These are phyloP conservation scores for Melieria crassipennis DNA, from an alignment of 2,888 invertebrate genomes.

Conservation along the genomic window DNA sequence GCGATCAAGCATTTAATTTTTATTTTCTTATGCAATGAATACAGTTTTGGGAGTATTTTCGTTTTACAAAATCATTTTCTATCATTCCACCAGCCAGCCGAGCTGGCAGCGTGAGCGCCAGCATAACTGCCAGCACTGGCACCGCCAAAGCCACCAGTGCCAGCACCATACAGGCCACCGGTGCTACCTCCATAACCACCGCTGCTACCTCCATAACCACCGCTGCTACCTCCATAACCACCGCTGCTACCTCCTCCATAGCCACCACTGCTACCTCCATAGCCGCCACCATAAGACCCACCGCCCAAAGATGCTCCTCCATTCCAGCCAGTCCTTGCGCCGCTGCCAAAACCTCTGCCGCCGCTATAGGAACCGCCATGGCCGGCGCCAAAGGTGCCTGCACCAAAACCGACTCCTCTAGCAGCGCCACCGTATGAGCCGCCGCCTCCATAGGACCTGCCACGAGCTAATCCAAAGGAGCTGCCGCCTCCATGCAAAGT, in stretches of 20 bases:
- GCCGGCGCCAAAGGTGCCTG: slow-evolving; percentile 31
- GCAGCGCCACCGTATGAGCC: slow-evolving; percentile 13
- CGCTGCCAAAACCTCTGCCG: slow-evolving; percentile 16
- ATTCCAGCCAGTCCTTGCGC: neutral
- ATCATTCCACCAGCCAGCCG: neutral
- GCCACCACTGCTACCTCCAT: slow-evolving; percentile 26
- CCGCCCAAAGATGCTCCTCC: neutral
- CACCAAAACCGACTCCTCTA: slow-evolving; percentile 5
- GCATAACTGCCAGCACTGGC: slow-evolving; percentile 33
- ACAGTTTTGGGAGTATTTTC: neutral
- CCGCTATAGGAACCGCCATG: slow-evolving; percentile 21
- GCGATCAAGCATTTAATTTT: neutral
- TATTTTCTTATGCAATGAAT: neutral
- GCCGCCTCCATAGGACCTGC: neutral
- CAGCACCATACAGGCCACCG: slow-evolving; percentile 30
- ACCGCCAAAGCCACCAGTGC: slow-evolving; percentile 2
- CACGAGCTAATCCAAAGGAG: too few species aligned
- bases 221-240: neutral
- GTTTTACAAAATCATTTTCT: neutral
- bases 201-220: slow-evolving; percentile 24
- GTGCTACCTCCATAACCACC: slow-evolving; percentile 16
- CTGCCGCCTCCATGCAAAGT: neutral
- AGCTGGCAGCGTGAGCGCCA: neutral
- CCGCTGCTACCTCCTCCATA: slow-evolving; percentile 35
- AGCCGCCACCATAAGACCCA: slow-evolving; percentile 18